Evolutionary conservation across 2,113 vertebrate genomes (phyloP).

Genomic region (Cyprinodon brontotheroides): DNA sequence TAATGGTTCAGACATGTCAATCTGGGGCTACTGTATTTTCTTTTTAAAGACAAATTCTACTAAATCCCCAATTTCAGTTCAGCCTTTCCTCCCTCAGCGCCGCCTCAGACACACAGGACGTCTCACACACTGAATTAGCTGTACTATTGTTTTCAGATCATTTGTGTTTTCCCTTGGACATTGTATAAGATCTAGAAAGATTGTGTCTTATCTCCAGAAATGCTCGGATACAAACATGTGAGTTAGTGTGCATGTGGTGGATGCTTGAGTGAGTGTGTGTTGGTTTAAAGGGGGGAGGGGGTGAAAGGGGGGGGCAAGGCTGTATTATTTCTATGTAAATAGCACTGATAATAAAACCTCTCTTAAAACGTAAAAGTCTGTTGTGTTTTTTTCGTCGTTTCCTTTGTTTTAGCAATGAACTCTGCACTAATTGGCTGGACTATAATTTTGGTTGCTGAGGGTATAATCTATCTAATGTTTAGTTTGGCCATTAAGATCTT

Average conservation of each 20-base stretch:
- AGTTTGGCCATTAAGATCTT: conserved; percentile 4
- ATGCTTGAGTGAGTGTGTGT: conserved; percentile 48
- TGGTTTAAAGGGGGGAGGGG: not conserved
- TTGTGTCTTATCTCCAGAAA: conserved; percentile 55
- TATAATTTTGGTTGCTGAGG: not conserved
- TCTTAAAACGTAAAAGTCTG: conserved; percentile 68
- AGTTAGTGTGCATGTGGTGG: conserved; percentile 9
- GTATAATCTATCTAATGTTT: conserved; percentile 4
- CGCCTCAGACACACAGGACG: conserved; percentile 9
- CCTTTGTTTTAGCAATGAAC: not conserved
- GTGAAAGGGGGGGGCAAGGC: conserved; percentile 14
- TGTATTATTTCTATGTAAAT: conserved; percentile 85
- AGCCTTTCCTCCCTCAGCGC: not conserved
- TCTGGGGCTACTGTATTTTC: conserved; percentile 6
- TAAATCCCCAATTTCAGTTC: not conserved
- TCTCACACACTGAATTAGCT: conserved; percentile 20
- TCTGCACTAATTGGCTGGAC: not conserved
- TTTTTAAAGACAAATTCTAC: conserved; percentile 19
- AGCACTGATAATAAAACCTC: conserved; percentile 81
- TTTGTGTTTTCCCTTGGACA: conserved; percentile 40
- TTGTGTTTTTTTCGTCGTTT: conserved; percentile 10
- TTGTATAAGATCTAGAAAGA: conserved; percentile 55
- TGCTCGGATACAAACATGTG: conserved; percentile 48
- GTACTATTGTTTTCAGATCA: conserved; percentile 38
- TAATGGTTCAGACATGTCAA: conserved; percentile 36